Base-by-base conservation (phyloP, 1,140 invertebrate species). In the Drosophila athabasca region DNA sequence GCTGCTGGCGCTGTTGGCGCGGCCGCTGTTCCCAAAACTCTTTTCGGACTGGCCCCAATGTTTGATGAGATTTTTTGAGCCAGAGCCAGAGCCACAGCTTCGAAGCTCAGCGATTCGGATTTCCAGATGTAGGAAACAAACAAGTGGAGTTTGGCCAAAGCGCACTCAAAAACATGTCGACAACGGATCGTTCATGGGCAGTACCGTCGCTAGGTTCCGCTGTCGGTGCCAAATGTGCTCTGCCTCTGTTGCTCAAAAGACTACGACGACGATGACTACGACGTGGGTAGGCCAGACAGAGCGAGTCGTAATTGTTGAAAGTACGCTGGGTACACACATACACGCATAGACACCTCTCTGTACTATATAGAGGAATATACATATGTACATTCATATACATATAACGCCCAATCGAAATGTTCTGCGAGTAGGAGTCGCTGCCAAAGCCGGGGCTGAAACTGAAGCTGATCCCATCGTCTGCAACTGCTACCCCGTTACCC, bases 271-370 rank as follows among this genome's bases (percentile, higher is more conserved):
- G 15, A 22, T 15, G 31, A 83, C 76, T 67, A 49, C 52, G 78
- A 87, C 82, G 82, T 87, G 82, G 83, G 82, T 70, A 88, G 82
- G 58, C 57, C 66, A 76, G 72, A 76, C 73, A 61, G 44, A 87
- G 80, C 79, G 68, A 78, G 78, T 88, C 82, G 82, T 88, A 87
- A 87, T 87, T 87, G 82, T 87, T 87, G 82, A 87, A 87, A 87
- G 82, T 87, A 76, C 79, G 49, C 75, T 82, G 62, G 68, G 75
- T 82, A 79, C 75, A 68, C 59, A 53, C 7, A 70, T 59, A 66
- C 9, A 11, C 8, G 31, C 8, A 35, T 22, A 70, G 45, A 61
- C 13, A 60, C 48, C 31, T 59, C 45, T 58, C 48, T 52, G 43
- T 50, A 26, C 29, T 46, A 51, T 15, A 26, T 31, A 50, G 5